phyloP scores from a whole-genome alignment of 1,140 invertebrate genomes.

The Planococcus citri region DNA sequence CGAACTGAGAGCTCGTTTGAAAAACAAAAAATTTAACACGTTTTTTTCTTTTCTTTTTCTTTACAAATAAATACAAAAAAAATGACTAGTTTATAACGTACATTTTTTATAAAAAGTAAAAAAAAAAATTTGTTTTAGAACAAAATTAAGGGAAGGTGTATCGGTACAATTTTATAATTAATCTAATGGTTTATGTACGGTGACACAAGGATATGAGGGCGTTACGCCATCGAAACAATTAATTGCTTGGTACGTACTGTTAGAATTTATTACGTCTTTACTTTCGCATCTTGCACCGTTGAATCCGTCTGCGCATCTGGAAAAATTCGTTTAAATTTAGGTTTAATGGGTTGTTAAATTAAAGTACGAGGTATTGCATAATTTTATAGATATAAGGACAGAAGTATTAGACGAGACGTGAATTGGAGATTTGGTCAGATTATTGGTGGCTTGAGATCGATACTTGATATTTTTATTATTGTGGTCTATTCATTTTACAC shows the following conservation, averaged over 20 bases:
- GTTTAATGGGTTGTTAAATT: too few species aligned
- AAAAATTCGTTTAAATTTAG: constrained; percentile 31
- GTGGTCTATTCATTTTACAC: too few species aligned
- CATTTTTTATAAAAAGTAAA: neutral
- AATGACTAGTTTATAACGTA: constrained; percentile 7
- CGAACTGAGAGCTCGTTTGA: too few species aligned
- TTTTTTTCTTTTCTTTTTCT: neutral
- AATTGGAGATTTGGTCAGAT: too few species aligned
- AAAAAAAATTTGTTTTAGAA: neutral
- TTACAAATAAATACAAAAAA: constrained; percentile 3
- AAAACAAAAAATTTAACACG: neutral
- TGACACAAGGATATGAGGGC: constrained; percentile 19
- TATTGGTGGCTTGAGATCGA: too few species aligned
- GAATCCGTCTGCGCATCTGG: constrained; percentile 70
- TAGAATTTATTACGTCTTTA: constrained; percentile 54
- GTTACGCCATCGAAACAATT: constrained; percentile 21
- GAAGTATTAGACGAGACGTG: too few species aligned
- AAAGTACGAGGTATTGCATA: too few species aligned
- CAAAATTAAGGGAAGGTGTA: neutral
- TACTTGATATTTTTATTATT: too few species aligned
- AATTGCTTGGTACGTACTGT: constrained; percentile 43
- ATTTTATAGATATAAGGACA: too few species aligned
- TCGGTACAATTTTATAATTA: constrained; percentile 11
- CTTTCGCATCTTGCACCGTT: constrained; percentile 68
- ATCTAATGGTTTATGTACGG: constrained; percentile 22